A percentile compares a stretch with the other conserved stretches of the same genome.
phyloP scores from a whole-genome alignment of 2,888 invertebrate genomes.

The Heliconius erato region DNA sequence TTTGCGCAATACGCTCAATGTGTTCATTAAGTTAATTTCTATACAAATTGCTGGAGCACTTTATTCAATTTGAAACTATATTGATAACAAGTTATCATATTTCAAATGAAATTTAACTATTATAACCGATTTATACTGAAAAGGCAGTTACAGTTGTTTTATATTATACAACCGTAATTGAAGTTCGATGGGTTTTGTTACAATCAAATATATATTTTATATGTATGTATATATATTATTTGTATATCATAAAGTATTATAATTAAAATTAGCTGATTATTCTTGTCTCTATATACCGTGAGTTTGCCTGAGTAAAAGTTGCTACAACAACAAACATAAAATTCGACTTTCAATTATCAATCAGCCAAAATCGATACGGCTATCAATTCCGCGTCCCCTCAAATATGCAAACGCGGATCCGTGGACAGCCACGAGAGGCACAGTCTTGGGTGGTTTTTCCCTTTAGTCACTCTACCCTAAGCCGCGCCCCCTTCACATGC shows the following conservation, averaged over 20 bases:
- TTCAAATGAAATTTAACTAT: slow-evolving; percentile 23
- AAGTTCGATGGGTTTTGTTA: neutral
- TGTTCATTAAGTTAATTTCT: slow-evolving; percentile 66
- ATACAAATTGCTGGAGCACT: slow-evolving; percentile 62
- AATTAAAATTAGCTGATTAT: neutral
- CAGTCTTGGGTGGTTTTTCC: slow-evolving; percentile 72
- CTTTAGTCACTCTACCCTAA: slow-evolving; percentile 64
- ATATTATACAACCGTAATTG: neutral
- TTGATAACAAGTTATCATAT: slow-evolving; percentile 30
- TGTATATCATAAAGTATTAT: neutral
- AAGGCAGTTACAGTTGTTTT: slow-evolving; percentile 10
- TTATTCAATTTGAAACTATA: slow-evolving; percentile 45
- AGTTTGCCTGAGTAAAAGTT: neutral
- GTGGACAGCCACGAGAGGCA: slow-evolving; percentile 19
- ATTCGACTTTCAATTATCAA: slow-evolving; percentile 36
- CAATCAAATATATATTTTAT: neutral
- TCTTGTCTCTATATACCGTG: neutral
- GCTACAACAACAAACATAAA: slow-evolving; percentile 9
- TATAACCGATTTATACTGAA: slow-evolving; percentile 15
- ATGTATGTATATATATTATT: neutral
- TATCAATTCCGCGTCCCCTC: slow-evolving; percentile 43
- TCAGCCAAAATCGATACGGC: slow-evolving; percentile 29
- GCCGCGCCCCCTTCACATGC: slow-evolving; percentile 41
- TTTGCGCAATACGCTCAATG: slow-evolving; percentile 70
- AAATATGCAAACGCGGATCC: slow-evolving; percentile 54